phyloP scores from a whole-genome alignment of 1,140 invertebrate species.

The Tetraneura akinire region DNA sequence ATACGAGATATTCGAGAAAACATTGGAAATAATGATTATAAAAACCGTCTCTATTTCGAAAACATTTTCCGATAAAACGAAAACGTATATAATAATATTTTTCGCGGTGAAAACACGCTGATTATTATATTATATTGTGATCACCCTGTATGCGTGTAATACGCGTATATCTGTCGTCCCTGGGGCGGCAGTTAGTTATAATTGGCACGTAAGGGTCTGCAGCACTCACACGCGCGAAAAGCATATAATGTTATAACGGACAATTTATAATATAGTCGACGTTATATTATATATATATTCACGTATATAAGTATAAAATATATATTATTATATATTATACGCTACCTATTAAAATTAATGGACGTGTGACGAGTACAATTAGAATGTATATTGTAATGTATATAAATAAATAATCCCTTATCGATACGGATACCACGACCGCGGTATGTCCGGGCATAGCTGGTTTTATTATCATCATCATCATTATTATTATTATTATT shows the following conservation, averaged over 20 bases:
- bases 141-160: too few species aligned
- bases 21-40: too few species aligned
- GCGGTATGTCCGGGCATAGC: not conserved
- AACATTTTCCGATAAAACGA: too few species aligned
- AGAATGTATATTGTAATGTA: not conserved
- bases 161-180: not conserved
- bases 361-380: not conserved
- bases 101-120: too few species aligned
- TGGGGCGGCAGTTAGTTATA: conserved; percentile 50
- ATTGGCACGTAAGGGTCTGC: conserved; percentile 47
- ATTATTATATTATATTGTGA: too few species aligned
- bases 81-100: too few species aligned
- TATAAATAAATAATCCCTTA: not conserved
- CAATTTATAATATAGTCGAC: conserved; percentile 39
- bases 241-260: too few species aligned
- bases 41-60: too few species aligned
- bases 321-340: not conserved
- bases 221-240: not conserved
- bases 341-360: conserved; percentile 18
- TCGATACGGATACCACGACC: not conserved
- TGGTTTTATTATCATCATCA: too few species aligned
- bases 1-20: too few species aligned
- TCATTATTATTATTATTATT: too few species aligned
- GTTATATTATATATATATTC: not conserved
- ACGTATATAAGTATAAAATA: too few species aligned